A percentile compares a stretch with the other conserved stretches of the same genome.
Conservation (phyloP, 2,797 vertebrate genomes). For the Rallus crepitans region DNA sequence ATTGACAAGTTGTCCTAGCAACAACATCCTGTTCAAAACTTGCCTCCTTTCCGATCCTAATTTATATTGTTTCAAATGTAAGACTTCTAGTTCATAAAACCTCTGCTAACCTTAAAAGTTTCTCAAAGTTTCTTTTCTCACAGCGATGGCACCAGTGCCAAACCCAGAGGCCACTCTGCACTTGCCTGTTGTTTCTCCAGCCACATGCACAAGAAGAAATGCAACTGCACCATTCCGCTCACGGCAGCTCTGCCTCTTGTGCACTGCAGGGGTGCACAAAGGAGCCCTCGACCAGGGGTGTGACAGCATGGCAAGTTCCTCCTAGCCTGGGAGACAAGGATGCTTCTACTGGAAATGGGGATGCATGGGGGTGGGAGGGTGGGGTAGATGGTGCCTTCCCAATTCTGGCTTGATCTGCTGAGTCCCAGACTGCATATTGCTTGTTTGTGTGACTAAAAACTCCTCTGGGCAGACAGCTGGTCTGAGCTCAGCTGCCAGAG, state of each 20-base stretch:
- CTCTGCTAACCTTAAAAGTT: background rate
- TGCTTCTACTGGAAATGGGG: background rate
- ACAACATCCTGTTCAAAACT: background rate
- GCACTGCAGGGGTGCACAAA: background rate
- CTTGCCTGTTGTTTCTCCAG: background rate
- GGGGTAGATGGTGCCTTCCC: background rate
- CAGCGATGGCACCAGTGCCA: rapidly evolving
- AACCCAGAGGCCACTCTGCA: background rate
- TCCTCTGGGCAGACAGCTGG: background rate
- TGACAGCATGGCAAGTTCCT: background rate
- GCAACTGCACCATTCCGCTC: background rate
- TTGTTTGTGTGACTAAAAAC: background rate
- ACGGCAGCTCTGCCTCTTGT: rapidly evolving
- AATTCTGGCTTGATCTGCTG: background rate
- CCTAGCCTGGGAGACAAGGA: background rate
- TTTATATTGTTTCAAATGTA: background rate
- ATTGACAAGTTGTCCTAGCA: background rate
- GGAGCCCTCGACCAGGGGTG: background rate
- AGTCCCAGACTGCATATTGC: background rate
- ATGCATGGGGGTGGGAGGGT: too few species aligned
- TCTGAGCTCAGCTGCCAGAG: background rate
- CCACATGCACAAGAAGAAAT: background rate
- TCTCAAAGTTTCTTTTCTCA: background rate
- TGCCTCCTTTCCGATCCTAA: background rate
- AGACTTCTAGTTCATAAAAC: background rate